Evolutionary conservation across 1,140 invertebrate genomes (phyloP), one percentile per base, ranked within the genome.

Genomic region (Chrysoperla carnea): DNA sequence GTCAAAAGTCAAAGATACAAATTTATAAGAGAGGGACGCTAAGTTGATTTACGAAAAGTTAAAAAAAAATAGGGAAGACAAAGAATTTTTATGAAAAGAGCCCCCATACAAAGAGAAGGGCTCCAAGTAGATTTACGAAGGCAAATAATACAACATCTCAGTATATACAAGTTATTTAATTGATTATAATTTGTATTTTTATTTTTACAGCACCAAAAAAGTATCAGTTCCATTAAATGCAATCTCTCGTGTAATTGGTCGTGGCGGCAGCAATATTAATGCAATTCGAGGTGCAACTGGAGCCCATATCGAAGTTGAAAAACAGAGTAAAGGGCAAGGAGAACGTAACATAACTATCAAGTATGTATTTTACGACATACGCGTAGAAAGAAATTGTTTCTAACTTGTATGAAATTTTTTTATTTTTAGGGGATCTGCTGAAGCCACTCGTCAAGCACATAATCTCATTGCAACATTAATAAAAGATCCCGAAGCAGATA

Each of bases 251-350:
- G 91, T 96, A 1, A 96, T 97, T 57, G 93, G 93, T 1, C 76
- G 92, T 53, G 91, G 84, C 13, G 93, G 92, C 14, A 90, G 83
- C 62, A 95, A 96, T 65, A 96, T 98, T 50, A 97, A 96, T 68
- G 86, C 91, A 6, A 96, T 98, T 54, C 69, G 93, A 46, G 82
- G 84, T 46, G 82, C 87, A 15, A 95, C 91, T 11, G 89, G 90
- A 40, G 93, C 93, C 5, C 88, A 95, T 57, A 96, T 97, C 55
- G 93, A 98, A 65, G 88, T 98, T 2, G 93, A 98, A 59, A 97
- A 96, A 58, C 88, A 93, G 64, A 81, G 79, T 55, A 94, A 94
- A 69, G 85, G 84, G 8, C 85, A 90, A 63, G 86, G 84, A 27
- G 93, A 96, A 62, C 69, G 92, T 53, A 84, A 83, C 50, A 92